Percentiles rank a stretch among this genome's conserved stretches.
Evolutionary conservation across 1,140 invertebrate genomes (phyloP).

Genomic region (Drosophila prosaltans): DNA sequence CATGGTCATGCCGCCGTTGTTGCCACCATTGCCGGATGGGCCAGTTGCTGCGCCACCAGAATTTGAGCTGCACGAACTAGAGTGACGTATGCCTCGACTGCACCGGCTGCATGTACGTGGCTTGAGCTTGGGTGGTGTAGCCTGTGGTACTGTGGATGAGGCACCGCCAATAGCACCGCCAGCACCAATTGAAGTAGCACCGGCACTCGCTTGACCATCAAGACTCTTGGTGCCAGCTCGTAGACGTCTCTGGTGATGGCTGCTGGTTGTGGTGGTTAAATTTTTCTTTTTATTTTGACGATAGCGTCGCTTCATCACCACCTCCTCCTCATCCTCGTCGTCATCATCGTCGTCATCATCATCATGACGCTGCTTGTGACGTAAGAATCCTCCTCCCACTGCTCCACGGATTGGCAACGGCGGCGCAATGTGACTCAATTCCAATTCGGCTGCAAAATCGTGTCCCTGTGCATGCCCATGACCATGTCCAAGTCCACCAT

Average conservation of each 20-base stretch:
- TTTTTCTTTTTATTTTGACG: conserved; percentile 79
- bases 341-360: conserved; percentile 74
- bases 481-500: conserved; percentile 20
- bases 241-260: conserved; percentile 74
- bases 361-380: conserved; percentile 34
- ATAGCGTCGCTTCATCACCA: conserved; percentile 74
- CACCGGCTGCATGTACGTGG: conserved; percentile 75
- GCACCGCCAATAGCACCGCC: conserved; percentile 15
- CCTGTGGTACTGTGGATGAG: conserved; percentile 18
- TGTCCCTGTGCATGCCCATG: conserved; percentile 29
- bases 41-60: conserved; percentile 84
- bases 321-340: conserved; percentile 70
- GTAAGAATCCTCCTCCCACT: conserved; percentile 36
- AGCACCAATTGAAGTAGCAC: conserved; percentile 38
- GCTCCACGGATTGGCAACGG: conserved; percentile 38
- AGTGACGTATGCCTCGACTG: conserved; percentile 82
- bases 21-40: conserved; percentile 85
- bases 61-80: conserved; percentile 87
- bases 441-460: conserved; percentile 61
- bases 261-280: conserved; percentile 36
- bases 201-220: conserved; percentile 51
- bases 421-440: conserved; percentile 61
- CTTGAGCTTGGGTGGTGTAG: conserved; percentile 47
- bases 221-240: conserved; percentile 73
- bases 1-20: conserved; percentile 88